These are phyloP conservation scores for Anaspis maculata DNA, from an alignment of 2,888 invertebrate genomes.

Conservation along the genomic window DNA sequence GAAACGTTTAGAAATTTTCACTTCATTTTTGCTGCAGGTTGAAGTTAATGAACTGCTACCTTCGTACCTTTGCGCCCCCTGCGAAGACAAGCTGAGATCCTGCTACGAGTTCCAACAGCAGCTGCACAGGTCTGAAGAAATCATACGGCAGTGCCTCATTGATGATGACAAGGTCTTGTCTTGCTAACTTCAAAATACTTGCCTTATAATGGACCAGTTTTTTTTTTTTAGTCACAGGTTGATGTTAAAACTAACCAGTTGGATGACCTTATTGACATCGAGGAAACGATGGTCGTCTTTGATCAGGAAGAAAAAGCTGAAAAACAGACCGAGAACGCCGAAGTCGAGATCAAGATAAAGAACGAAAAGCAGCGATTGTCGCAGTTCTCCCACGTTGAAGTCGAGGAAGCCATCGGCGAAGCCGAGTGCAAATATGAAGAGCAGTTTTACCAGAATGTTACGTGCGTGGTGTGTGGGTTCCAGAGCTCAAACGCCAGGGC, in stretches of 20 bases:
- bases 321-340: not conserved
- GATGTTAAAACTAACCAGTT: not conserved
- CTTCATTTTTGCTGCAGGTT: too few relatives aligned
- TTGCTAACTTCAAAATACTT: too few relatives aligned
- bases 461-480: constrained; percentile 29
- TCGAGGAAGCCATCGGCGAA: constrained; percentile 24
- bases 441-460: constrained; percentile 19
- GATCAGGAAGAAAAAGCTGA: not conserved
- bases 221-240: not conserved
- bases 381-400: constrained; percentile 21
- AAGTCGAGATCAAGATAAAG: constrained; percentile 3
- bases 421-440: constrained; percentile 18
- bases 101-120: constrained; percentile 26
- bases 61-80: constrained; percentile 20
- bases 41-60: constrained; percentile 18
- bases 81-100: constrained; percentile 24
- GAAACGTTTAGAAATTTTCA: too few relatives aligned
- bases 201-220: too few relatives aligned
- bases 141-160: constrained; percentile 13
- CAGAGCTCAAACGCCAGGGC: constrained; percentile 22
- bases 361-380: constrained; percentile 15
- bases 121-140: constrained; percentile 22
- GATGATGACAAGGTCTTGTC: constrained; percentile 3
- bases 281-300: not conserved
- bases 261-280: not conserved